These are phyloP conservation scores for Psittacula echo DNA, from an alignment of 2,797 vertebrate genomes.

Conservation along the genomic window DNA sequence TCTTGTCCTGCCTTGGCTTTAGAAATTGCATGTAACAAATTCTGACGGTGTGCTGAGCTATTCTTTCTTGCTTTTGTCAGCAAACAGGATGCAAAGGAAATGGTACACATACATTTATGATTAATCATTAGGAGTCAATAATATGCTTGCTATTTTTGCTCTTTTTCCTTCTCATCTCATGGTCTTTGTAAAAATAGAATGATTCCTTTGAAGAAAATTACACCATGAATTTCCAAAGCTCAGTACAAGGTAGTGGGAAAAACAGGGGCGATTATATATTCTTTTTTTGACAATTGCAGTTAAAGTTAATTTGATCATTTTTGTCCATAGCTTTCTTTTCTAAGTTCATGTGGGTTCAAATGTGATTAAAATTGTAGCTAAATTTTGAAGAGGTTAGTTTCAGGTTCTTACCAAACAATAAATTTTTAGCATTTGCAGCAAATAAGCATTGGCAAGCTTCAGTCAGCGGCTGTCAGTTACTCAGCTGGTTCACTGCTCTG, in stretches of 20 bases:
- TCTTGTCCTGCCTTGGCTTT: not conserved
- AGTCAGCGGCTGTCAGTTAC: not conserved
- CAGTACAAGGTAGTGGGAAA: not conserved
- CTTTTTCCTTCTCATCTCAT: not conserved
- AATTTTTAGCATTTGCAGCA: not conserved
- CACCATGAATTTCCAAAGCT: not conserved
- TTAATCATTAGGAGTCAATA: conserved; percentile 37
- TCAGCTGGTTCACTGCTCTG: not conserved
- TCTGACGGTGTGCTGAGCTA: not conserved
- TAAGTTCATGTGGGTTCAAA: not conserved
- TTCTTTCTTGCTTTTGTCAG: not conserved
- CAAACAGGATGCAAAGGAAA: conserved; percentile 39
- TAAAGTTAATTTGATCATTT: not conserved
- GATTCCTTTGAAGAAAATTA: not conserved
- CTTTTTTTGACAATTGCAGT: not conserved
- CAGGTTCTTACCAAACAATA: not conserved
- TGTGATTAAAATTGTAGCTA: not conserved
- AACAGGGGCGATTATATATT: not conserved
- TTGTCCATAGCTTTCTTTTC: not conserved
- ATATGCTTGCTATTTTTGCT: not conserved
- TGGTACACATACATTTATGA: not conserved
- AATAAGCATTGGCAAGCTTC: not conserved
- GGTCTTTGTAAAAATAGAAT: not conserved
- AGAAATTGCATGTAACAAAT: not conserved
- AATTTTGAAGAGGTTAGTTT: not conserved